Conservation (phyloP, 2,113 vertebrate genomes). For the Petrocephalus microphthalmus region DNA sequence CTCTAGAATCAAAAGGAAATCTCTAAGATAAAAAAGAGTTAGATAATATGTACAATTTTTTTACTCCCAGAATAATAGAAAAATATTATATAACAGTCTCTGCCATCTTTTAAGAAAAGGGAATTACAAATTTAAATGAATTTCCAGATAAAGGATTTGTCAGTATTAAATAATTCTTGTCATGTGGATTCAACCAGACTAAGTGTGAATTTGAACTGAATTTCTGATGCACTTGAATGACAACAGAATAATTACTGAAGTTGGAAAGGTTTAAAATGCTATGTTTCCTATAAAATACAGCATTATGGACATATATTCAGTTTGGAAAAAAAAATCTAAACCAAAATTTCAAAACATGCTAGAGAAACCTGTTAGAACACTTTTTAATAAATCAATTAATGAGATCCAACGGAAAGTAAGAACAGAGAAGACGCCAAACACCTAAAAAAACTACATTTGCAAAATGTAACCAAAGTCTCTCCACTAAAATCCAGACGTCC, state of each 20-base stretch:
- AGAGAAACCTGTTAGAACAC: neutral
- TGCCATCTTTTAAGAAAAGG: neutral
- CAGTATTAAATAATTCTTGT: neutral
- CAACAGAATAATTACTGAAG: neutral
- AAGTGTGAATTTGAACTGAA: constrained; percentile 1
- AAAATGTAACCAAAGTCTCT: neutral
- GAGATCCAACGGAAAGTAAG: neutral
- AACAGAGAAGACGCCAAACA: neutral
- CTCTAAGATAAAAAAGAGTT: neutral
- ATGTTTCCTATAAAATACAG: neutral
- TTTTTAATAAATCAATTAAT: neutral
- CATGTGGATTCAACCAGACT: neutral
- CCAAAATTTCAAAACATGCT: neutral
- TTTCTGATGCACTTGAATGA: neutral
- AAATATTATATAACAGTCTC: neutral
- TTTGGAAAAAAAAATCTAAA: neutral
- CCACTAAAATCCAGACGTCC: neutral
- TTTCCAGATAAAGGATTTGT: constrained; percentile 1
- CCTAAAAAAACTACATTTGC: neutral
- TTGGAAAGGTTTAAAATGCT: neutral
- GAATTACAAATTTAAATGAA: constrained; percentile 7
- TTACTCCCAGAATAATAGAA: neutral
- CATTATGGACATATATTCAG: neutral
- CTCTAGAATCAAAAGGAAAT: neutral
- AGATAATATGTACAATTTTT: neutral